These are phyloP conservation scores for Smutsia temminckii DNA, from an alignment of 2,797 vertebrate species.

Conservation along the genomic window DNA sequence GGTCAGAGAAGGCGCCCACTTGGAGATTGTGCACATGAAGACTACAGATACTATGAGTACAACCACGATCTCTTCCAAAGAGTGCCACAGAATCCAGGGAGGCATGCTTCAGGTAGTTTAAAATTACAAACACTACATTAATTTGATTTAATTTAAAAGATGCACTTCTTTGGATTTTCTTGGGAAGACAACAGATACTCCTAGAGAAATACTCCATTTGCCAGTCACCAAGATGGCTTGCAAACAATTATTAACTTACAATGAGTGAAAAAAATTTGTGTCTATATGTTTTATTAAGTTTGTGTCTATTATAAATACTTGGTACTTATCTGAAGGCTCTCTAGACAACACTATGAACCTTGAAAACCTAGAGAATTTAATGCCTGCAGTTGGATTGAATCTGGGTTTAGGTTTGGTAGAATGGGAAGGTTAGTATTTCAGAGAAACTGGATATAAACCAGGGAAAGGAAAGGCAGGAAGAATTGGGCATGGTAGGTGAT, in stretches of 20 bases:
- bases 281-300: conserved; percentile 21
- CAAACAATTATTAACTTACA: background rate
- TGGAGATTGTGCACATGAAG: conserved; percentile 91
- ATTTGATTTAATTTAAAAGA: conserved; percentile 22
- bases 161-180: conserved; percentile 48
- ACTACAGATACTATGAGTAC: conserved; percentile 94
- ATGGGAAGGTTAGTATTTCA: background rate
- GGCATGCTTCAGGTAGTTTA: conserved; percentile 91
- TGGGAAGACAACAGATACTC: background rate
- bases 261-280: conserved; percentile 32
- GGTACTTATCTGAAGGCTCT: background rate
- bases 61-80: conserved; percentile 93
- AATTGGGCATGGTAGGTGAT: background rate
- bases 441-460: background rate
- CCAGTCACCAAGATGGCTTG: conserved; percentile 1
- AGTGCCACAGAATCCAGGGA: conserved; percentile 91
- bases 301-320: conserved; percentile 3
- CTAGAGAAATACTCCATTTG: conserved; percentile 9
- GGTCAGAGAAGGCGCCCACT: conserved; percentile 88
- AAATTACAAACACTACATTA: conserved; percentile 23
- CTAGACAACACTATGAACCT: background rate
- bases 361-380: conserved; percentile 36
- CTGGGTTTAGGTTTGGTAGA: conserved; percentile 39
- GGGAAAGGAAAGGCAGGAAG: conserved; percentile 1
- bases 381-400: conserved; percentile 7